These are phyloP conservation scores for Actinernus sp. DNA, from an alignment of 92 coral and sea anemone genomes.

Conservation along the genomic window DNA sequence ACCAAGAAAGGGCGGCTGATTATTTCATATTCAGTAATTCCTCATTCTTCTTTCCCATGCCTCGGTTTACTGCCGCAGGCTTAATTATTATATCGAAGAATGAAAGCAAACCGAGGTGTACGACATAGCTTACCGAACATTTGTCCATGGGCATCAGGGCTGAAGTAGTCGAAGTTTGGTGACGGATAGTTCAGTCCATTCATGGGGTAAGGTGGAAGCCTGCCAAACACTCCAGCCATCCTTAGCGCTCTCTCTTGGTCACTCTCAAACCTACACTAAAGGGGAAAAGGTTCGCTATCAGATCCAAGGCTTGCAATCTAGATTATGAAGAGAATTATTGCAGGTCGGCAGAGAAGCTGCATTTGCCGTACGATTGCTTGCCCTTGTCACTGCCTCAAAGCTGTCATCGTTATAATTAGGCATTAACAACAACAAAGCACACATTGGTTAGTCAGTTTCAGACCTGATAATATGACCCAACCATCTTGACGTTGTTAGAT, in stretches of 20 bases:
- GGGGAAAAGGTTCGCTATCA: constrained; percentile 2
- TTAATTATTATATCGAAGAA: too few relatives aligned
- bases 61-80: too few relatives aligned
- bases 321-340: too few relatives aligned
- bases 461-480: constrained; percentile 46
- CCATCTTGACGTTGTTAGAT: constrained; percentile 58
- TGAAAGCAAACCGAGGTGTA: too few relatives aligned
- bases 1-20: too few relatives aligned
- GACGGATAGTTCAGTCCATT: constrained; percentile 82
- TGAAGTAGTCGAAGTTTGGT: constrained; percentile 76
- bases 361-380: too few relatives aligned
- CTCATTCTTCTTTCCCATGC: too few relatives aligned
- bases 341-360: too few relatives aligned
- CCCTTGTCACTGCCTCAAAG: constrained; percentile 39
- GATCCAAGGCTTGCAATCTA: too few relatives aligned
- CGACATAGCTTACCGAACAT: constrained; percentile 52
- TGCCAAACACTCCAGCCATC: constrained; percentile 90
- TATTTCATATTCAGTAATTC: too few relatives aligned
- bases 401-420: constrained; percentile 57
- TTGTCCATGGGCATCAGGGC: constrained; percentile 77
- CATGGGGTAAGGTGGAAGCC: constrained; percentile 88
- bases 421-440: constrained; percentile 48
- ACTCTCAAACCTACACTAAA: constrained; percentile 46
- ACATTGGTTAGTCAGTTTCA: constrained; percentile 45
- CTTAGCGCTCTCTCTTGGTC: constrained; percentile 53